Base-by-base conservation (phyloP, 2,113 vertebrate genomes). In the Oplegnathus fasciatus region DNA sequence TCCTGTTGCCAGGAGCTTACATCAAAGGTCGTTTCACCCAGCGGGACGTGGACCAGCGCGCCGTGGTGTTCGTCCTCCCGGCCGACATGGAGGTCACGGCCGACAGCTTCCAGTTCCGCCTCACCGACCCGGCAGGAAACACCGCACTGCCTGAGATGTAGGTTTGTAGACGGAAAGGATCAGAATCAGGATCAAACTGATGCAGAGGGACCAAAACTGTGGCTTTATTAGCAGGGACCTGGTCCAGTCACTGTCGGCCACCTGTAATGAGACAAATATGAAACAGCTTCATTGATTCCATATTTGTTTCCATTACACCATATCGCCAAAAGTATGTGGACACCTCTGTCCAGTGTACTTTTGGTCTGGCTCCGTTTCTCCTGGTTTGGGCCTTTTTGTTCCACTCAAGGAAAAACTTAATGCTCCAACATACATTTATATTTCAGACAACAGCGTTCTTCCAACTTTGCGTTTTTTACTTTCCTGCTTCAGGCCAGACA, bases 61-160 rank as follows among this genome's bases (percentile, higher is more conserved):
- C 90, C 1, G 82, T 95, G 64, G 58, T 90, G 9, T 95, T 93
- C 5, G 20, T 96, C 78, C 81, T 96, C 84, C 96, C 92, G 10
- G 58, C 80, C 1, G 94, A 90, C 14, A 4, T 32, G 83, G 90
- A 95, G 69, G 93, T 94, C 82, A 95, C 90, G 9, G 89, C 62
- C 26, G 94, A 96, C 91, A 95, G 90, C 80, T 97, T 94, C 84
- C 88, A 94, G 92, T 94, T 95, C 74, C 78, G 92, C 70, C 87
- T 94, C 62, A 94, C 78, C 1, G 96, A 97, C 80, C 88, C 89
- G 0, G 86, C 95, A 2, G 94, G 96, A 88, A 96, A 95, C 83
- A 24, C 89, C 6, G 84, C 83, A 18, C 69, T 87, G 68, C 93
- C 96, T 44, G 90, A 96, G 61, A 93, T 85, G 95, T 95, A 91